Evolutionary conservation across 2,113 vertebrate species (phyloP), one percentile per base, ranked within the genome.

Genomic region (Hippocampus guttulatus): DNA sequence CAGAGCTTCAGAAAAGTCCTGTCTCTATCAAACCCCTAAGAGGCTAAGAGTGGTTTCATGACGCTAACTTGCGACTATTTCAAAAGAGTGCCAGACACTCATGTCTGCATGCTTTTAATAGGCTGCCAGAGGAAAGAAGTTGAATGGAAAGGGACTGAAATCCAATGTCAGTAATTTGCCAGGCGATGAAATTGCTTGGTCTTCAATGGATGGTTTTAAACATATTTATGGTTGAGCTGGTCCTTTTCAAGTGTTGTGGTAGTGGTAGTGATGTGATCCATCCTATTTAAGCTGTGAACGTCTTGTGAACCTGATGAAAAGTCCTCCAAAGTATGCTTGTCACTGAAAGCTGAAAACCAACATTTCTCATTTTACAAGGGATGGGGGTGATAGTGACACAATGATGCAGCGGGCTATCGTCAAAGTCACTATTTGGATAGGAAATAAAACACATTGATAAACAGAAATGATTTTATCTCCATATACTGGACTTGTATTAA

Each of bases 101-200:
- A 85, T 88, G 83, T 86, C 81, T 77, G 75, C 83, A 85, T 90
- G 80, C 69, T 74, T 84, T 85, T 88, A 88, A 87, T 90, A 81
- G 78, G 61, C 78, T 88, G 78, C 74, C 87, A 86, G 64, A 66
- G 64, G 73, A 74, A 63, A 64, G 61, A 66, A 57, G 77, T 67
- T 67, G 69, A 80, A 80, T 64, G 33, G 73, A 64, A 77, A 68
- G 60, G 41, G 25, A 70, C 43, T 73, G 58, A 75, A 84, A 83
- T 76, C 61, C 84, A 68, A 43, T 67, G 71, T 85, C 81, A 83
- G 74, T 81, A 73, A 75, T 30, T 58, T 52, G 54, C 62, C 47
- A 71, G 75, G 60, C 23, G 65, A 81, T 82, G 68, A 83, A 78
- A 69, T 64, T 70, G 65, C 73, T 52, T 68, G 63, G 65, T 55